Evolutionary conservation across 2,113 vertebrate species (phyloP).

Genomic region (Eclectus roratus): DNA sequence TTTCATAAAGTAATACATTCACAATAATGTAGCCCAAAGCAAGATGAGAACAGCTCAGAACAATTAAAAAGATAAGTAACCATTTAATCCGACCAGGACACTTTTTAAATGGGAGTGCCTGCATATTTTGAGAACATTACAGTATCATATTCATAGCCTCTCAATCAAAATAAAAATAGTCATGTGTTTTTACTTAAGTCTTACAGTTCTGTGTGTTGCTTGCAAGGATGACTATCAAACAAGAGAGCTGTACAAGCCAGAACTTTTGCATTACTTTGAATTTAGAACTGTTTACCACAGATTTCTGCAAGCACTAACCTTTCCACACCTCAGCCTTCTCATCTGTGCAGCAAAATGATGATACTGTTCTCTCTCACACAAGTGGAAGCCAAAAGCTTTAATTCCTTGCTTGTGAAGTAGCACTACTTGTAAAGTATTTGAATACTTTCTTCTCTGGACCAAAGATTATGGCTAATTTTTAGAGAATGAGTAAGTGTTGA

Average conservation of each 20-base stretch:
- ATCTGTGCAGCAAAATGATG: neutral
- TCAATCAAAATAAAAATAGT: conserved; percentile 4
- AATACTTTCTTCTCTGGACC: neutral
- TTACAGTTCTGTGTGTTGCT: neutral
- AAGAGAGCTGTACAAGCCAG: neutral
- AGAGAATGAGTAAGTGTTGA: neutral
- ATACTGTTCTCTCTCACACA: neutral
- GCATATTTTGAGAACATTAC: neutral
- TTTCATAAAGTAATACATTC: neutral
- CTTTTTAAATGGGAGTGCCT: neutral
- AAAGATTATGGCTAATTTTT: neutral
- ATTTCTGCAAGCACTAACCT: neutral
- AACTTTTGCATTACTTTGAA: neutral
- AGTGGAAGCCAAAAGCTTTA: conserved; percentile 1
- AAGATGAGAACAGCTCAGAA: neutral
- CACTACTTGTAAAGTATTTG: neutral
- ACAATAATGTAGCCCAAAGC: neutral
- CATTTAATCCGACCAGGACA: neutral
- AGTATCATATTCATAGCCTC: neutral
- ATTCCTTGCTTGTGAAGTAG: neutral
- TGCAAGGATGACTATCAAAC: neutral
- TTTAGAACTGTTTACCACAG: neutral
- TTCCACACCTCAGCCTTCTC: neutral
- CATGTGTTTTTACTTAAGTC: neutral
- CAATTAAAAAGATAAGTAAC: neutral